Conservation (phyloP, 2,113 vertebrate genomes). For the Phocoena sinus region DNA sequence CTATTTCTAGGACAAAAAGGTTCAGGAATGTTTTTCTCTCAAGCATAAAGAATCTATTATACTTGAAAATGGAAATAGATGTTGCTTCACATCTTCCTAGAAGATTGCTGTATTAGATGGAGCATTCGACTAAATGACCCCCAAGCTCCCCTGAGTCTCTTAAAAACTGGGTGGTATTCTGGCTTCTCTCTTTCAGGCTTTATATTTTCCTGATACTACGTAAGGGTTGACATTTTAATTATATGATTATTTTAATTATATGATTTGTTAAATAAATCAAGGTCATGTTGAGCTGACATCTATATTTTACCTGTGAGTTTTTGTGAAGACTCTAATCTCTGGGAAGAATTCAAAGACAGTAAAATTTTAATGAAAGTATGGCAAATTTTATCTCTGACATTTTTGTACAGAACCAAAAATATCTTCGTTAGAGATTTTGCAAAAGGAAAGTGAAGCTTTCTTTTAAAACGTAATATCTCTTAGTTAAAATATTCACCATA, state of each 20-base stretch:
- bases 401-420: slow-evolving; percentile 42
- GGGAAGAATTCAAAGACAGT: neutral
- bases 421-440: slow-evolving; percentile 2
- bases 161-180: neutral
- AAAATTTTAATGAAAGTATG: neutral
- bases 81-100: neutral
- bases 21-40: neutral
- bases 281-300: neutral
- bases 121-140: neutral
- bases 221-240: neutral
- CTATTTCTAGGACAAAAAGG: neutral
- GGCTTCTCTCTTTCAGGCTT: neutral
- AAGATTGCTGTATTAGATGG: neutral
- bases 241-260: neutral
- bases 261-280: slow-evolving; percentile 12
- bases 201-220: neutral
- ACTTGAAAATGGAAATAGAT: neutral
- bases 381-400: slow-evolving; percentile 19
- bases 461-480: neutral
- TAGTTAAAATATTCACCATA: neutral
- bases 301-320: neutral
- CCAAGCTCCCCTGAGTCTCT: neutral
- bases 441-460: slow-evolving; percentile 23
- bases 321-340: neutral
- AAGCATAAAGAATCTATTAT: neutral